These are phyloP conservation scores for Myrmophylax atrothorax DNA, from an alignment of 2,113 vertebrate genomes.

Conservation along the genomic window DNA sequence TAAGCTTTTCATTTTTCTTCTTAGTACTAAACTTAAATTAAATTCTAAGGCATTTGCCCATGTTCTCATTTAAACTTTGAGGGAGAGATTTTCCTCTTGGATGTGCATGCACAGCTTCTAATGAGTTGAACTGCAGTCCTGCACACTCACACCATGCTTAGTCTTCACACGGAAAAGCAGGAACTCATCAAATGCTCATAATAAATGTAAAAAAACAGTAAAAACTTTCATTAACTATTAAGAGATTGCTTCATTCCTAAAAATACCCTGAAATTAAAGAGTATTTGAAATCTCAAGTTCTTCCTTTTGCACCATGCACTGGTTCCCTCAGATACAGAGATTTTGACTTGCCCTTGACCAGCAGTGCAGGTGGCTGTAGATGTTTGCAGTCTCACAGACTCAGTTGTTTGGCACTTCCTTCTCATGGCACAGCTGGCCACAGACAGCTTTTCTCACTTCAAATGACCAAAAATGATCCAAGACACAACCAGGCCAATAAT, in stretches of 20 bases:
- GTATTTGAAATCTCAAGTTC: neutral
- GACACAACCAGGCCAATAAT: neutral
- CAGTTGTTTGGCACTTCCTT: neutral
- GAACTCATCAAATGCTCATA: neutral
- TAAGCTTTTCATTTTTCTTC: conserved; percentile 52
- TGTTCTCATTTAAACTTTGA: conserved; percentile 46
- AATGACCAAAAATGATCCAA: neutral
- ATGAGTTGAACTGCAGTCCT: neutral
- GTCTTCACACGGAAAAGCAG: neutral
- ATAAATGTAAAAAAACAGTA: neutral
- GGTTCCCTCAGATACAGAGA: neutral
- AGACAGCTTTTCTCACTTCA: neutral
- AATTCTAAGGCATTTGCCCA: conserved; percentile 35
- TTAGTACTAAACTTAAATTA: conserved; percentile 36
- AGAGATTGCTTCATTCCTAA: neutral
- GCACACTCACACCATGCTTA: neutral
- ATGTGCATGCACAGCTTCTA: conserved; percentile 3
- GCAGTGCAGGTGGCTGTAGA: neutral
- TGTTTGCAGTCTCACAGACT: neutral
- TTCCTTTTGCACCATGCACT: neutral
- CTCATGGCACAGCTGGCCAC: neutral
- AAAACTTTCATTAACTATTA: neutral
- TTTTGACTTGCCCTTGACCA: neutral
- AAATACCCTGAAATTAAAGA: neutral
- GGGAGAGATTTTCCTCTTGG: neutral